Base-by-base conservation (phyloP, 2,888 invertebrate genomes). In the Alviniconcha strummeri region DNA sequence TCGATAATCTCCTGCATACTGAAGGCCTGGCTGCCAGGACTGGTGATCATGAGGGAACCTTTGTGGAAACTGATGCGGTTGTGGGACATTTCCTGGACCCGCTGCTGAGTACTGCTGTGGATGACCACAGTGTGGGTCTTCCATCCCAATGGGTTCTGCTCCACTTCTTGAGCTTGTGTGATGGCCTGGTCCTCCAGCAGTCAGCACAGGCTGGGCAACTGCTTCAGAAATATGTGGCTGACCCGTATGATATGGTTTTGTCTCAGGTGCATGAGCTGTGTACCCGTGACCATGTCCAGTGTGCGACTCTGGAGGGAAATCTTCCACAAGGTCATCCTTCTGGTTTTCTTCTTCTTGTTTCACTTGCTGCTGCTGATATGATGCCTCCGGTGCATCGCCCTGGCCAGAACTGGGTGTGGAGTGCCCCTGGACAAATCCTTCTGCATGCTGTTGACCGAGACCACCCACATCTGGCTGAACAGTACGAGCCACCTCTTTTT, bases 271-370 rank as follows among this genome's bases (percentile, higher is more conserved):
- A 52, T 36, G 15, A 15, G 13, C 7, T 6, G 52, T 7, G 11
- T 1, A 19, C 5, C 36, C 64, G 52, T 5, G 69, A n/a, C n/a
- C 17, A 7, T 1, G 78, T 19, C 57, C n/a, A 19, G 19, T 4
- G 52, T 15, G 52, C 57, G 64, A 78, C 36, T 78, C 78, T 5
- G 5, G 36, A 17, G 78, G 78, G 8, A 64, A 52, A 15, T 78
- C 78, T 8, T 52, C 78, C 11, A 64, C 78, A 13, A 78, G 64
- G 52, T 78, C 76, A 11, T 19, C 74, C 57, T 72, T 57, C 52
- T 56, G 57, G 11, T 55, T 13, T 54, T 15, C 15, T 11, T 77
- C 19, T 52, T 77, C 76, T 77, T 15, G 55, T 17, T 56, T 13
- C 5, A 76, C 8, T 11, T 76, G n/a, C 5, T 19, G 57, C 64